These are phyloP conservation scores for Antedon mediterranea DNA, from an alignment of 53 echinoderm and acorn worm genomes.

Conservation along the genomic window DNA sequence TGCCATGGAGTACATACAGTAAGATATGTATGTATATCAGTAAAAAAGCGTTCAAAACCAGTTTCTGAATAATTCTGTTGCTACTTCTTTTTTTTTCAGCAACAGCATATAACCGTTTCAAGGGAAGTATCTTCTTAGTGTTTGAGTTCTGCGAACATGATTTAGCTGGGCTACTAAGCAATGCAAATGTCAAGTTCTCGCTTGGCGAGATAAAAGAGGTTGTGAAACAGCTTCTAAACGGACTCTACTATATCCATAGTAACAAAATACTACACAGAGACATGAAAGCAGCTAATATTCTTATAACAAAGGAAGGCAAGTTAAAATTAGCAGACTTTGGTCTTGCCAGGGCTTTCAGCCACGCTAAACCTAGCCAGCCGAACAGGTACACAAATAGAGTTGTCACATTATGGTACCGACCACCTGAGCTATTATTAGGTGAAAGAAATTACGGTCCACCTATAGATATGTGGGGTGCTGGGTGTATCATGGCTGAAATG, in stretches of 20 bases:
- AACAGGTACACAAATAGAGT: conserved; percentile 85
- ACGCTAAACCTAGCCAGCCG: conserved; percentile 55
- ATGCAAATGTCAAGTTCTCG: conserved; percentile 75
- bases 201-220: conserved; percentile 87
- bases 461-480: conserved; percentile 88
- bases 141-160: conserved; percentile 99
- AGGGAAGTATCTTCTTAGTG: conserved; percentile 87
- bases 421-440: conserved; percentile 78
- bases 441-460: conserved; percentile 91
- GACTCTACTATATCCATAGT: conserved; percentile 79
- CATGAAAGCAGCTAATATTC: conserved; percentile 97
- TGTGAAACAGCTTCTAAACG: conserved; percentile 70
- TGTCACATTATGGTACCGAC: conserved; percentile 93
- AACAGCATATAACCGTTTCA: conserved; percentile 79
- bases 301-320: conserved; percentile 71
- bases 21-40: too few species aligned
- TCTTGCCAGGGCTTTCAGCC: conserved; percentile 80
- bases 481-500: conserved; percentile 99
- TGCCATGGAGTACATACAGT: too few species aligned
- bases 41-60: too few species aligned
- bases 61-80: too few species aligned
- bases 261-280: conserved; percentile 83
- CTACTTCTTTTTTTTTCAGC: conserved; percentile 29
- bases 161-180: conserved; percentile 87
- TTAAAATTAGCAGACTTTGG: conserved; percentile 87